A percentile compares a stretch with the other conserved stretches of the same genome.
Evolutionary conservation across 2,797 vertebrate species (phyloP).

Genomic region (Carapus acus): DNA sequence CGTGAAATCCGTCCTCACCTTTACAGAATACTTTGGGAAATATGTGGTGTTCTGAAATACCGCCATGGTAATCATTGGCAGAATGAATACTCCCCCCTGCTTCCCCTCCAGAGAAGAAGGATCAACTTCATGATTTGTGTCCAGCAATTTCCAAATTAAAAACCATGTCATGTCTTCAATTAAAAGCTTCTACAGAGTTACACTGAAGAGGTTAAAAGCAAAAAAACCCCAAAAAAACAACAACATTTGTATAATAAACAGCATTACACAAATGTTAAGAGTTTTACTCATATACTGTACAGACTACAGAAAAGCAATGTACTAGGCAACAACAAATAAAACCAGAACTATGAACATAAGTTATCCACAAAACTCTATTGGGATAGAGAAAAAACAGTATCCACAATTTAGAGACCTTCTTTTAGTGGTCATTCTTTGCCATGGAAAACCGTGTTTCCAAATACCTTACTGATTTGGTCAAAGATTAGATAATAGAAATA

Average conservation of each 20-base stretch:
- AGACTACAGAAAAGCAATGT: slow-evolving; percentile 55
- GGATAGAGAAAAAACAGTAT: slow-evolving; percentile 15
- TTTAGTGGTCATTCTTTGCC: slow-evolving; percentile 35
- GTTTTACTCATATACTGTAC: slow-evolving; percentile 59
- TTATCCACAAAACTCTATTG: slow-evolving; percentile 30
- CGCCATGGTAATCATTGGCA: not conserved
- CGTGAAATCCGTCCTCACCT: no score
- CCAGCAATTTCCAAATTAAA: slow-evolving; percentile 42
- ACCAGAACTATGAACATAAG: slow-evolving; percentile 39
- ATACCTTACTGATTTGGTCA: slow-evolving; percentile 44
- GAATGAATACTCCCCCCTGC: not conserved
- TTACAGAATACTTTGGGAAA: not conserved
- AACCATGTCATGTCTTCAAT: slow-evolving; percentile 24
- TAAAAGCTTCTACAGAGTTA: slow-evolving; percentile 33
- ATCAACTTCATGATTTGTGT: slow-evolving; percentile 5
- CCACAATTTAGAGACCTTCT: slow-evolving; percentile 53
- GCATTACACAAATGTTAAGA: slow-evolving; percentile 49
- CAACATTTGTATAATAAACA: slow-evolving; percentile 53
- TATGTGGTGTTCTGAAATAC: slow-evolving; percentile 1
- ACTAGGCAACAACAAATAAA: slow-evolving; percentile 29
- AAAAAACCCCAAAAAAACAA: no score
- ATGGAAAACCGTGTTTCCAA: slow-evolving; percentile 19
- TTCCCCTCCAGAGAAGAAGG: not conserved
- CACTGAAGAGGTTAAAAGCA: slow-evolving; percentile 18
- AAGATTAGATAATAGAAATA: slow-evolving; percentile 14